A percentile compares a stretch with the other conserved stretches of the same genome.
Conservation (phyloP, 2,113 vertebrate genomes). For the Malaclemys terrapin region DNA sequence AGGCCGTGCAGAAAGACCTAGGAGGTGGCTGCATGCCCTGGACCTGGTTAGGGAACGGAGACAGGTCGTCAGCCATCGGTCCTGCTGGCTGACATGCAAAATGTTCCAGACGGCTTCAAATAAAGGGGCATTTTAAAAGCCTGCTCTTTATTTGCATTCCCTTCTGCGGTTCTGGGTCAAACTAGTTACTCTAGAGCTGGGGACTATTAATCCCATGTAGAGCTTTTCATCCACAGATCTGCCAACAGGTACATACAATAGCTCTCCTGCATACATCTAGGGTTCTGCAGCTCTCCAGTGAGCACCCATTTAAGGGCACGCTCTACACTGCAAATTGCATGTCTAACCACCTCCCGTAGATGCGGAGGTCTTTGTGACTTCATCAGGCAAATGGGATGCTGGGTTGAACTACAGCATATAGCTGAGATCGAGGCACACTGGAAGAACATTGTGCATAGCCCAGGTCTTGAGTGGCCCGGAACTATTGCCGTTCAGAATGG, state of each 20-base stretch:
- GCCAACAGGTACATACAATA: background rate
- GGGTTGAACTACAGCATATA: background rate
- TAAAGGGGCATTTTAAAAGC: background rate
- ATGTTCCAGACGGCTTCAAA: background rate
- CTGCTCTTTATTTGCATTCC: background rate
- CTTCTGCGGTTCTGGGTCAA: background rate
- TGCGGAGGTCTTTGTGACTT: background rate
- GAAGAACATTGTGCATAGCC: no score
- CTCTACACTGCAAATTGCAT: no score
- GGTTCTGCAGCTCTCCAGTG: background rate
- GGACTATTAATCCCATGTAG: background rate
- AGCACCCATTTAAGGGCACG: background rate
- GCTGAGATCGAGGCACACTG: no score
- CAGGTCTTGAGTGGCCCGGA: background rate
- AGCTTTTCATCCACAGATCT: background rate
- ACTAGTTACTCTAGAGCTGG: background rate
- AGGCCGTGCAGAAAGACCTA: background rate
- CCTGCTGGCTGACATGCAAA: background rate
- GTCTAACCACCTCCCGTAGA: background rate
- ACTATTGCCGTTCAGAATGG: no score
- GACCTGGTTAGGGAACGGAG: constrained; percentile 1
- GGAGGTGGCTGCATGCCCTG: constrained; percentile 12
- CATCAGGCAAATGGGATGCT: background rate
- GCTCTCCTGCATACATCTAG: background rate
- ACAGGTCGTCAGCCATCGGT: background rate